phyloP scores from a whole-genome alignment of 2,797 vertebrate genomes.

The Brachymystax lenok region DNA sequence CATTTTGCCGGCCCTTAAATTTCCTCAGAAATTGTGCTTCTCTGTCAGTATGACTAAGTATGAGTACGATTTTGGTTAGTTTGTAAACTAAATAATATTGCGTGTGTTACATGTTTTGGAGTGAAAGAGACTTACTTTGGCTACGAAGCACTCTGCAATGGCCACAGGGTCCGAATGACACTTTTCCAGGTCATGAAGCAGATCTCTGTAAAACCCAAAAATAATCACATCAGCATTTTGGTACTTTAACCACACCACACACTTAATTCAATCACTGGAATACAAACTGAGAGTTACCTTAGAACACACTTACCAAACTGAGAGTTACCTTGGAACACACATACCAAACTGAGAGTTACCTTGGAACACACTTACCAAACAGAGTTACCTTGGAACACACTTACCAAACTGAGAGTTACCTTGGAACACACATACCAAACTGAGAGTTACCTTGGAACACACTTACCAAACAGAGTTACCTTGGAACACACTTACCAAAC shows the following conservation, averaged over 20 bases:
- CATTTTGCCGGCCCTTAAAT: conserved; percentile 50
- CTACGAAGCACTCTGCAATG: conserved; percentile 97
- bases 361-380: too few relatives aligned
- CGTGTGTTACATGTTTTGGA: conserved; percentile 5
- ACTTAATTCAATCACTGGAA: neutral
- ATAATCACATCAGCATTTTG: conserved; percentile 10
- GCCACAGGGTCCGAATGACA: conserved; percentile 95
- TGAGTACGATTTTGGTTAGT: neutral
- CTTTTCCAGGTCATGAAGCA: conserved; percentile 93
- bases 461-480: neutral
- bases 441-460: too few relatives aligned
- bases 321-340: too few relatives aligned
- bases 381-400: too few relatives aligned
- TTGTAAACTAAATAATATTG: conserved; percentile 1
- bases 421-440: too few relatives aligned
- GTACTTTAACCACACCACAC: conserved; percentile 15
- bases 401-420: neutral
- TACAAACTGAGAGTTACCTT: neutral
- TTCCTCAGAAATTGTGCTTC: conserved; percentile 35
- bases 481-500: too few relatives aligned
- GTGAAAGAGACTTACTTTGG: conserved; percentile 83
- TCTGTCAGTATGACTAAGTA: neutral
- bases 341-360: neutral
- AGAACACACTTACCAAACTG: too few relatives aligned
- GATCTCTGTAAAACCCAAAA: conserved; percentile 79